These are phyloP conservation scores for Berghia stephanieae DNA, from an alignment of 1,140 invertebrate species.

Conservation along the genomic window DNA sequence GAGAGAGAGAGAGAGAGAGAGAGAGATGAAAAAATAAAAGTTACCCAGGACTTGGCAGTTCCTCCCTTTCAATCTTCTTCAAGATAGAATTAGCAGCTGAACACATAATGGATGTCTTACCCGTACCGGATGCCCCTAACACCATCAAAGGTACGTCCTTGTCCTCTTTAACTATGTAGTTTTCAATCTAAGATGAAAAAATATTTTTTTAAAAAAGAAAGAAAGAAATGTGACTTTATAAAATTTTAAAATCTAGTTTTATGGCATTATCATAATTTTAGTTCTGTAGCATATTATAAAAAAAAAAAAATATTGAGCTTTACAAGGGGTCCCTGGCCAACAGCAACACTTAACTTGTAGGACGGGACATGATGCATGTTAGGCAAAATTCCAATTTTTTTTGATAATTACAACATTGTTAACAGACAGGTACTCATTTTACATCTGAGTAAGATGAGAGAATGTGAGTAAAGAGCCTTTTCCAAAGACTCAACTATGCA, in stretches of 20 bases:
- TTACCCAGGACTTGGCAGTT: conserved; percentile 44
- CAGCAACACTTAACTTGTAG: no score
- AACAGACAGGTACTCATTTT: no score
- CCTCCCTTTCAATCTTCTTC: conserved; percentile 43
- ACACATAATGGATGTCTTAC: conserved; percentile 61
- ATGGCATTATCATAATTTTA: no score
- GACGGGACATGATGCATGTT: no score
- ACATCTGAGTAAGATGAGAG: no score
- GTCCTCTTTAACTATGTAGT: conserved; percentile 58
- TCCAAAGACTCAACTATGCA: no score
- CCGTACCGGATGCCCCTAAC: conserved; percentile 56
- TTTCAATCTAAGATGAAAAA: conserved; percentile 52
- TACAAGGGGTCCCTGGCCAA: no score
- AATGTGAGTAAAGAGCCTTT: no score
- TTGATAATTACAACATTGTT: no score
- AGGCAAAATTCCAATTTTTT: no score
- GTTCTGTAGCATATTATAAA: not conserved
- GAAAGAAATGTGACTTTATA: not conserved
- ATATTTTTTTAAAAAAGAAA: conserved; percentile 3
- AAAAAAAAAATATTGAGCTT: not conserved
- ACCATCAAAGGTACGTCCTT: conserved; percentile 60
- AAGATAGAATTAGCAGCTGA: conserved; percentile 46
- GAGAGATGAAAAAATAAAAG: not conserved
- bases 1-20: not conserved
- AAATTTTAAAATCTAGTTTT: not conserved